These are phyloP conservation scores for Eulacestoma nigropectus DNA, from an alignment of 2,113 vertebrate genomes.

Conservation along the genomic window DNA sequence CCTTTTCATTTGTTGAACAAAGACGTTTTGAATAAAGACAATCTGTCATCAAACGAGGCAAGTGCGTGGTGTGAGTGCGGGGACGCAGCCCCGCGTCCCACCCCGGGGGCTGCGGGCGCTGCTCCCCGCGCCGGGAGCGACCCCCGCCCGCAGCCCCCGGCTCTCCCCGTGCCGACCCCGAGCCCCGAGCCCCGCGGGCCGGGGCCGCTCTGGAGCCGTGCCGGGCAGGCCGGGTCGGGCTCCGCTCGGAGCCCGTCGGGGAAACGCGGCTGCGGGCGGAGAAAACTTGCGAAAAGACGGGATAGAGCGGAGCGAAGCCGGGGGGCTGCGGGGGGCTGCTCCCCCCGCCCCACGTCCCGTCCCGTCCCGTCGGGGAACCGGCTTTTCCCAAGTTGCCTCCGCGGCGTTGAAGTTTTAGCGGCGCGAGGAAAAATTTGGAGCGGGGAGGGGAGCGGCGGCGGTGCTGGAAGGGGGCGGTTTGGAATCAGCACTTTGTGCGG, in stretches of 20 bases:
- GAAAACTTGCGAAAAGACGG: not conserved
- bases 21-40: constrained; percentile 99
- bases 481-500: constrained; percentile 47
- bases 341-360: too few relatives aligned
- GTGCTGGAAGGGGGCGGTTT: not conserved
- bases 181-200: not conserved
- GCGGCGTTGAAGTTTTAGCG: not conserved
- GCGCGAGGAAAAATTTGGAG: not conserved
- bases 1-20: constrained; percentile 92
- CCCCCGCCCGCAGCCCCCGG: not conserved
- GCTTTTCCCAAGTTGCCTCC: not conserved
- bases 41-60: constrained; percentile 83
- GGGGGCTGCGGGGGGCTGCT: not conserved
- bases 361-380: not conserved
- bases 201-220: not conserved
- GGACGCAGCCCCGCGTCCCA: not conserved
- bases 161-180: not conserved
- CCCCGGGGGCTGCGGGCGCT: not conserved
- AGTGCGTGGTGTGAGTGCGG: constrained; percentile 63
- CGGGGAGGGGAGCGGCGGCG: accelerated
- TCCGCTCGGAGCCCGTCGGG: not conserved
- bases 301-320: not conserved
- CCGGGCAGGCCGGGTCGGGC: not conserved
- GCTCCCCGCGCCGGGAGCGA: not conserved
- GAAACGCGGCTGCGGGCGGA: not conserved